These are phyloP conservation scores for Rhincodon typus DNA, from an alignment of 2,797 vertebrate genomes.

Conservation along the genomic window DNA sequence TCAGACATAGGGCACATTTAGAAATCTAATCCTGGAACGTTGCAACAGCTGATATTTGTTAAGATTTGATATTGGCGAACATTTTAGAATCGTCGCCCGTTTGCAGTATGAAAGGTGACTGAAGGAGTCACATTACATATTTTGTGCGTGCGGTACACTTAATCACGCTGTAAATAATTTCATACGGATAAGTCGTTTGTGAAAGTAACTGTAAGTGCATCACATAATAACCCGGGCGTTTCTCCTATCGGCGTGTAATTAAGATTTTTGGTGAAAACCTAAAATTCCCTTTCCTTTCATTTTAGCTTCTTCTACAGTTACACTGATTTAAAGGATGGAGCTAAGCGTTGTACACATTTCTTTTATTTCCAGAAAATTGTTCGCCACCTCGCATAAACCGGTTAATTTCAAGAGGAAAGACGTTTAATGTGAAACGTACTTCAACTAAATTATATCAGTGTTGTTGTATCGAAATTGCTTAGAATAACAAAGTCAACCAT, in stretches of 20 bases:
- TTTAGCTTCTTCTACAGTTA: neutral
- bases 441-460: neutral
- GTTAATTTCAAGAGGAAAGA: neutral
- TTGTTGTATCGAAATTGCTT: neutral
- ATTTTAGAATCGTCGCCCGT: neutral
- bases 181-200: neutral
- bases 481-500: neutral
- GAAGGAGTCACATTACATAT: neutral
- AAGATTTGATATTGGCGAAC: neutral
- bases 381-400: neutral
- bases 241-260: neutral
- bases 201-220: neutral
- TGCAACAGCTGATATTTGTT: neutral
- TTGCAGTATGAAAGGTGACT: neutral
- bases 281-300: neutral
- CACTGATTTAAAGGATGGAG: neutral
- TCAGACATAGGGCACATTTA: neutral
- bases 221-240: neutral
- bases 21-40: neutral
- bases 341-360: neutral
- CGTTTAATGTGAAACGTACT: neutral
- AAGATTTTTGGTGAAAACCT: neutral
- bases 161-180: neutral
- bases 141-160: neutral
- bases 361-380: neutral